Conservation (phyloP, 2,113 vertebrate species). For the Xiphophorus couchianus region DNA sequence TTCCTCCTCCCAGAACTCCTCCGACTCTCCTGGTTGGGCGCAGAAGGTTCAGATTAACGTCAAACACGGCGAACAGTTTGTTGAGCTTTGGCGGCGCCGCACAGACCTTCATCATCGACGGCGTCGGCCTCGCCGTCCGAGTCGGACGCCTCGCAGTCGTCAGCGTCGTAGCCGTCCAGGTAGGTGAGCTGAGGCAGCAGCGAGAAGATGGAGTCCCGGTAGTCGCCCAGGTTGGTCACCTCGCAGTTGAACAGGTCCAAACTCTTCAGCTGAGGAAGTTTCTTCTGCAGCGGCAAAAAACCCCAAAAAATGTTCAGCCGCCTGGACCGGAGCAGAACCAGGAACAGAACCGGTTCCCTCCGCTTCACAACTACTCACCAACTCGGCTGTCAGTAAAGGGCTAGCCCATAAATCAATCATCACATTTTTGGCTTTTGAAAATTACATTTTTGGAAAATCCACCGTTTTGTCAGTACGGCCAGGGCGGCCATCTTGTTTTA, state of each 20-base stretch:
- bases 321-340: too few relatives aligned
- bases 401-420: too few relatives aligned
- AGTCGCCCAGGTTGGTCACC: conserved; percentile 86
- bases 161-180: conserved; percentile 83
- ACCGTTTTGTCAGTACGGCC: too few relatives aligned
- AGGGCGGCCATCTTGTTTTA: too few relatives aligned
- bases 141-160: conserved; percentile 84
- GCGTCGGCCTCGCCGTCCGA: conserved; percentile 84
- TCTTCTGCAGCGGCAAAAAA: conserved; percentile 72
- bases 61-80: not conserved
- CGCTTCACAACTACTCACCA: too few relatives aligned
- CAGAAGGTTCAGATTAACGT: not conserved
- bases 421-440: too few relatives aligned
- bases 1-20: conserved; percentile 82
- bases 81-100: too few relatives aligned
- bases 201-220: conserved; percentile 83
- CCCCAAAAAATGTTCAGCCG: too few relatives aligned
- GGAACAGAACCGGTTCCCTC: too few relatives aligned
- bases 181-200: conserved; percentile 85
- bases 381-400: too few relatives aligned
- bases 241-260: conserved; percentile 87
- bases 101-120: conserved; percentile 82
- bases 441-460: too few relatives aligned
- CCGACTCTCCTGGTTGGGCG: conserved; percentile 73
- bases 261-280: conserved; percentile 80